Evolutionary conservation across 2,797 vertebrate species (phyloP).

Genomic region (Echiichthys vipera): DNA sequence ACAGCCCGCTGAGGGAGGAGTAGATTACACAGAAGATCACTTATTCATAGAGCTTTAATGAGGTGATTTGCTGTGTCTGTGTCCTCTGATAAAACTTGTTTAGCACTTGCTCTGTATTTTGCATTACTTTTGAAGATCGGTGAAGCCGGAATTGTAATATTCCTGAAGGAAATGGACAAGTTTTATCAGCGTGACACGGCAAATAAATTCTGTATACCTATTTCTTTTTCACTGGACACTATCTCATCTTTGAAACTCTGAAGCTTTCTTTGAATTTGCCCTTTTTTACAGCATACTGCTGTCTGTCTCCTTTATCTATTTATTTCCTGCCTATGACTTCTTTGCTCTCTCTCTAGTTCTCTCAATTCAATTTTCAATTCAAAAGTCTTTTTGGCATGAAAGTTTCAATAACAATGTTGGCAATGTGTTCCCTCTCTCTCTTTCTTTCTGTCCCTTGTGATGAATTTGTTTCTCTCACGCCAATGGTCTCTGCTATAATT

Average conservation of each 20-base stretch:
- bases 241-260: background rate
- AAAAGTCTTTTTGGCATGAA: too few species aligned
- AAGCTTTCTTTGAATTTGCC: conserved; percentile 8
- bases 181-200: conserved; percentile 12
- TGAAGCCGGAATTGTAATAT: background rate
- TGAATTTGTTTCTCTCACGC: conserved; percentile 69
- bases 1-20: conserved; percentile 85
- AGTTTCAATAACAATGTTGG: too few species aligned
- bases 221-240: background rate
- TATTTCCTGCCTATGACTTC: conserved; percentile 15
- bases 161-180: background rate
- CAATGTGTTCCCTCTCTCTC: conserved; percentile 1
- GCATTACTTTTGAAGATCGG: background rate
- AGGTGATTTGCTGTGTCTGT: conserved; percentile 24
- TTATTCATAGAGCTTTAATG: conserved; percentile 40
- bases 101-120: background rate
- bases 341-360: conserved; percentile 2
- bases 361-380: too few species aligned
- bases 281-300: background rate
- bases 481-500: conserved; percentile 79
- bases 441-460: conserved; percentile 52
- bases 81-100: conserved; percentile 32
- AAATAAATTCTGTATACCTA: background rate
- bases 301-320: background rate
- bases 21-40: conserved; percentile 33